phyloP scores from a whole-genome alignment of 2,888 invertebrate genomes.

The Pachycephus smyrnensis region DNA sequence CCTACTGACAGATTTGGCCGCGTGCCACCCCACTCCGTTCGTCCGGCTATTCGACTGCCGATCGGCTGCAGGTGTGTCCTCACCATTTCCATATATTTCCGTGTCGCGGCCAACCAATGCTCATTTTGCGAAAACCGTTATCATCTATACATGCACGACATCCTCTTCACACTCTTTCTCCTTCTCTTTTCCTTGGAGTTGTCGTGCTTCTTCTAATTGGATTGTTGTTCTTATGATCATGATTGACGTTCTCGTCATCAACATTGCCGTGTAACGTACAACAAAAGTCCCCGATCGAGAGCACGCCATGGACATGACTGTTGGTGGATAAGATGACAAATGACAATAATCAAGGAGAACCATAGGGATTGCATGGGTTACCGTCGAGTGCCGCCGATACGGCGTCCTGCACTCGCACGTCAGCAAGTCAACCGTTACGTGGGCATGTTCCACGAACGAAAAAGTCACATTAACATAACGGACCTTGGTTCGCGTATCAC shows the following conservation, averaged over 20 bases:
- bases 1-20: conserved; percentile 3
- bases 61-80: conserved; percentile 11
- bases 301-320: conserved; percentile 5
- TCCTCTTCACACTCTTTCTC: no score
- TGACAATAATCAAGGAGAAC: conserved; percentile 4
- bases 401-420: conserved; percentile 48
- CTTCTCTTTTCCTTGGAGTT: no score
- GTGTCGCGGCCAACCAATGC: no score
- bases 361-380: neutral
- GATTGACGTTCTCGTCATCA: no score
- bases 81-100: no score
- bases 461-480: conserved; percentile 65
- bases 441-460: conserved; percentile 50
- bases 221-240: no score
- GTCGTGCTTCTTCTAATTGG: no score
- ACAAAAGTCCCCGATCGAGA: neutral
- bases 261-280: neutral
- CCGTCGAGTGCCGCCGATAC: conserved; percentile 39
- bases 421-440: conserved; percentile 62
- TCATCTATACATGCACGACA: no score
- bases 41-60: conserved; percentile 8
- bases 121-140: no score
- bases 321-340: neutral
- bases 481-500: conserved; percentile 40
- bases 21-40: neutral